phyloP scores from a whole-genome alignment of 2,888 invertebrate species.

The Lysandra coridon region DNA sequence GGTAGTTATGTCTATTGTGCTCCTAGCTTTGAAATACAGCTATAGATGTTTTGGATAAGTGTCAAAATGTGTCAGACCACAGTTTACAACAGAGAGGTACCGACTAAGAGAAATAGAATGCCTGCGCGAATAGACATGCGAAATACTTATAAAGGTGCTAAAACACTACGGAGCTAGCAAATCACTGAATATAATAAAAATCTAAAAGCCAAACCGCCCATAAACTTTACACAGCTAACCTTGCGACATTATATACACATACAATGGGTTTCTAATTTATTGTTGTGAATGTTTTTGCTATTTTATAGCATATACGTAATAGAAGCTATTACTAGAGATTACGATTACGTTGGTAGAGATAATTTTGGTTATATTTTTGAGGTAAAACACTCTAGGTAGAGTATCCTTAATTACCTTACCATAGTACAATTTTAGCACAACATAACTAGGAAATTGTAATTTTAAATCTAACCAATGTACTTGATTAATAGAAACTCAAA shows the following conservation, averaged over 20 bases:
- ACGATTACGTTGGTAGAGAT: not conserved
- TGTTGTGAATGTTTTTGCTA: not conserved
- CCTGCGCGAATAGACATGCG: slow-evolving; percentile 27
- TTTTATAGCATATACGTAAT: not conserved
- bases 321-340: not conserved
- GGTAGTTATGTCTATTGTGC: too few species aligned
- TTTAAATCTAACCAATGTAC: too few species aligned
- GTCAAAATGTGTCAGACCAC: not conserved
- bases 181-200: slow-evolving; percentile 23
- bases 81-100: not conserved
- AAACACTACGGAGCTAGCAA: slow-evolving; percentile 26
- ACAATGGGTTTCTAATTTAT: slow-evolving; percentile 9
- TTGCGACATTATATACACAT: not conserved
- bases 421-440: too few species aligned
- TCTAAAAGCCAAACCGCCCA: slow-evolving; percentile 5
- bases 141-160: slow-evolving; percentile 30
- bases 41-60: not conserved
- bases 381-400: not conserved
- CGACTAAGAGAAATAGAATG: slow-evolving; percentile 22
- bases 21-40: too few species aligned
- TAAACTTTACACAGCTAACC: slow-evolving; percentile 12
- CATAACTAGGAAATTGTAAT: too few species aligned
- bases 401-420: too few species aligned
- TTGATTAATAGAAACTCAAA: too few species aligned
- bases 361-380: not conserved